A percentile compares a stretch with the other conserved stretches of the same genome.
These are phyloP conservation scores for Hydrozoanthus gracilis DNA, from an alignment of 92 coral and sea anemone genomes.

Conservation along the genomic window DNA sequence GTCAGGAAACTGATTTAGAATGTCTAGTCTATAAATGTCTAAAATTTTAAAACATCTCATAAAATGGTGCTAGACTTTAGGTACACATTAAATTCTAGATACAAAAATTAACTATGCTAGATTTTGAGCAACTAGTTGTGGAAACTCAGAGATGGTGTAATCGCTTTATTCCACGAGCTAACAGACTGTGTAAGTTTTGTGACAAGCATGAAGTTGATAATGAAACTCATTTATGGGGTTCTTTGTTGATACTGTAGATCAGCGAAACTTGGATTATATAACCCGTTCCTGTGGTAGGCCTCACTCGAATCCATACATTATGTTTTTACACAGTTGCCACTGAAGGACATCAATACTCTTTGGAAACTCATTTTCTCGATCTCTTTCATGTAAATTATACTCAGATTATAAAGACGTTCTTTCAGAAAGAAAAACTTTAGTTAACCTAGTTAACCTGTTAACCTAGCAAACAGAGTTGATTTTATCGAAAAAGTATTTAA, in stretches of 20 bases:
- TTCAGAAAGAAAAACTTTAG: background rate
- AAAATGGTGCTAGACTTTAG: too few species aligned
- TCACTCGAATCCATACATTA: too few species aligned
- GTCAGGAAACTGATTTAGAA: too few species aligned
- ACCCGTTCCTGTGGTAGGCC: too few species aligned
- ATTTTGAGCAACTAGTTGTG: background rate
- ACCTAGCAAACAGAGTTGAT: background rate
- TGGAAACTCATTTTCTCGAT: background rate
- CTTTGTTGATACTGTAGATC: too few species aligned
- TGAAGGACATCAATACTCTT: too few species aligned
- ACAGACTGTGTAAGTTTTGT: slow-evolving; percentile 2
- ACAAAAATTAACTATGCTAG: background rate
- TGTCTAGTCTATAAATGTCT: too few species aligned
- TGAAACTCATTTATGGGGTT: too few species aligned
- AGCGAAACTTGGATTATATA: too few species aligned
- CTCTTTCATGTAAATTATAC: background rate
- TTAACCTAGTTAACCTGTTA: background rate
- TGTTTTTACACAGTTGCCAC: too few species aligned
- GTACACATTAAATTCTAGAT: background rate
- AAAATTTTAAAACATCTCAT: too few species aligned
- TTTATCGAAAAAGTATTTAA: background rate
- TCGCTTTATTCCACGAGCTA: background rate
- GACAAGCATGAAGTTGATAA: slow-evolving; percentile 5
- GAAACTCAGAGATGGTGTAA: background rate
- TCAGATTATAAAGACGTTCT: background rate